Evolutionary conservation across 2,797 vertebrate genomes (phyloP), one percentile per base, ranked within the genome.

Genomic region (Eleutherodactylus coqui): DNA sequence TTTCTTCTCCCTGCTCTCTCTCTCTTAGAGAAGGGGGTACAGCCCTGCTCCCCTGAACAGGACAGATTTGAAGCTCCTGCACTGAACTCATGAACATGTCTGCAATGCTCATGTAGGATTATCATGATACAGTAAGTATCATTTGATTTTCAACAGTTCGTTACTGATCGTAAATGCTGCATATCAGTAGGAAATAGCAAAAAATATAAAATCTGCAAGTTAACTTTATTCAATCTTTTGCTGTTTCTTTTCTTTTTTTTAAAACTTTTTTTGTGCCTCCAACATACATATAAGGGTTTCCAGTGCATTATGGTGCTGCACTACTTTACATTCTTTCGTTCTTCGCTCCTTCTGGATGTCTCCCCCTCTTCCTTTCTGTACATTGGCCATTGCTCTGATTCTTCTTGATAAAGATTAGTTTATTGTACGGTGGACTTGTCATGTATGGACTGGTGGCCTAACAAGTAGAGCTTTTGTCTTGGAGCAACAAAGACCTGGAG

Each of bases 21-120:
- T 62, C 13, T 79, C 55, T 62, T 62, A 79, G 77, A 79, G 53
- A 79, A 60, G 38, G 75, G 77, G 77, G 17, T 43, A 62, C 19
- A 45, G n/a, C 77, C 77, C 36, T 8, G 41, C 53, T 8, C 53
- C 8, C 53, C 53, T n/a, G 77, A 32, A 34, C 43, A 69, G 62
- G 79, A 53, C 47, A 53, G 34, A 27, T 51, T 70, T 38, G 60
- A 47, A 70, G 79, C 62, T 53, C 10, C 62, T 82, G 29, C 45
- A 32, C 32, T 69, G 43, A 49, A 36, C 79, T 24, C 60, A 69
- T 53, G 79, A 51, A 36, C 45, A 36, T 70, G 47, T 70, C 62
- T 69, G 62, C 27, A 67, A 32, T 72, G 64, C 64, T 82, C 64
- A 82, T 72, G 80, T 82, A 82, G 80, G 80, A 82, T 82, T 70